phyloP scores from a whole-genome alignment of 2,888 invertebrate genomes.

The Agonopterix arenella region DNA sequence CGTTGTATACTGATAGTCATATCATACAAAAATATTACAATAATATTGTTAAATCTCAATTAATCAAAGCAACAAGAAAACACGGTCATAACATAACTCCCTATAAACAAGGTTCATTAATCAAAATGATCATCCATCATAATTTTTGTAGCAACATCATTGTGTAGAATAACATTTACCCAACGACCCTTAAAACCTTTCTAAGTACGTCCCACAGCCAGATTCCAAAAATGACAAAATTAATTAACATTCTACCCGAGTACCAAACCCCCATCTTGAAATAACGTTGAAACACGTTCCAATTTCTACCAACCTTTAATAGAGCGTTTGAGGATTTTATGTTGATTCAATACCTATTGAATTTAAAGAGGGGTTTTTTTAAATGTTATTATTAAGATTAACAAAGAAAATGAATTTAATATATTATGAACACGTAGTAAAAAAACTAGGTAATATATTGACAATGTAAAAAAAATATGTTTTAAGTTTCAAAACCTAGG shows the following conservation, averaged over 20 bases:
- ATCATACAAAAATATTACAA: too few species aligned
- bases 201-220: background rate
- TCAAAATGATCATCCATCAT: conserved; percentile 2
- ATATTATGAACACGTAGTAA: too few species aligned
- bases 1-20: too few species aligned
- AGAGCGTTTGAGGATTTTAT: background rate
- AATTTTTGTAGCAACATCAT: background rate
- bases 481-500: too few species aligned
- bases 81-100: too few species aligned
- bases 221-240: conserved; percentile 18
- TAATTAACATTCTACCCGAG: conserved; percentile 24
- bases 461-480: too few species aligned
- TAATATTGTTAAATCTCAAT: too few species aligned
- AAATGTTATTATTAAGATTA: too few species aligned
- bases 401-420: too few species aligned
- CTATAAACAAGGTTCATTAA: background rate
- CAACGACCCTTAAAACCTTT: conserved; percentile 4
- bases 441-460: too few species aligned
- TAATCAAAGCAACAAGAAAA: too few species aligned
- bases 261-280: conserved; percentile 22
- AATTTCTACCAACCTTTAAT: conserved; percentile 16
- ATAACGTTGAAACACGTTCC: conserved; percentile 28
- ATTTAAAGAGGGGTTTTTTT: too few species aligned
- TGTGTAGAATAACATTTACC: background rate
- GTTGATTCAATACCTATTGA: background rate